Base-by-base conservation (phyloP, 1,140 invertebrate species). In the Nixonia krombeini region DNA sequence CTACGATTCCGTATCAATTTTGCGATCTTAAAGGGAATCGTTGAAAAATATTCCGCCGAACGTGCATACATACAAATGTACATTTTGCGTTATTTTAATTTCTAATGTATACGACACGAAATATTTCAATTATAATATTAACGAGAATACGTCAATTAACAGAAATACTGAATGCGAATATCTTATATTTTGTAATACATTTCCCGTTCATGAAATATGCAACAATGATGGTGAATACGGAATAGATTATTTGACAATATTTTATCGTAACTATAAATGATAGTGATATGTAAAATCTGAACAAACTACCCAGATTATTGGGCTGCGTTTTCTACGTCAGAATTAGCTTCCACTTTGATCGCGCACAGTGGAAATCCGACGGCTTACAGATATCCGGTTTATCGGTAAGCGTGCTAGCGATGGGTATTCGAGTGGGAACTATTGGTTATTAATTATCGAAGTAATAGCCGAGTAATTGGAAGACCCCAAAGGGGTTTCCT, bases 401-500 rank as follows among this genome's bases (percentile, higher is more conserved):
- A 46, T 46, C 28, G 16, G 44, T 1, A n/a, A n/a, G 18, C 18
- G 18, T 42, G 23, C 12, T 5, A 42, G 31, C 40, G 26, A 33
- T 47, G 16, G 45, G 26, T 47, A 21, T 21, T 13, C 15, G 15
- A 25, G 45, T 35, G 31, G 28, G 45, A 47, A 31, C 31, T 33
- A 47, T 47, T 29, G 45, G 31, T 31, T 47, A 47, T 47, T 47
- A 47, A 47, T 47, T 47, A 47, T 21, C 17, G 12, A 33, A 47
- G 45, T 47, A 47, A 47, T 47, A 47, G 45, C 29, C 45, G 29
- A 47, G 45, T 33, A 47, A 53, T 31, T 42, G 25, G 13, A 47
- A 35, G 29, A 35, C 28, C 45, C 28, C 25, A 31, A 15, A 18
- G 29, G 33, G 29, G 26, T 47, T 31, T 35, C 9, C 8, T 12